Evolutionary conservation across 2,113 vertebrate genomes (phyloP).

Genomic region (Chascanopsetta lugubris): DNA sequence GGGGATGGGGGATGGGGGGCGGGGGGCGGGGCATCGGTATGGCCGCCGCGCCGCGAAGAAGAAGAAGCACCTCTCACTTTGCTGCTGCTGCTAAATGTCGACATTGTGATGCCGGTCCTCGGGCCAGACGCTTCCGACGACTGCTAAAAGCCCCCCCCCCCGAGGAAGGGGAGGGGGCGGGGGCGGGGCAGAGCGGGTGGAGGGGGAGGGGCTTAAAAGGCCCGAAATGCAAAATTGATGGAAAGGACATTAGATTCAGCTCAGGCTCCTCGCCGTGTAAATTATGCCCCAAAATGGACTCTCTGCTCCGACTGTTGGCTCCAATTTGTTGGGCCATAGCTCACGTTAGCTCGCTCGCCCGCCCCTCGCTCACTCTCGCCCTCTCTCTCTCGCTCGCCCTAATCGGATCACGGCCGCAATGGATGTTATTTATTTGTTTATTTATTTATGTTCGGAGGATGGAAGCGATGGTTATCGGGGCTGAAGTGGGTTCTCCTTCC

Average conservation of each 20-base stretch:
- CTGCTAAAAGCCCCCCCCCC: conserved; percentile 76
- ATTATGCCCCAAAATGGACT: conserved; percentile 81
- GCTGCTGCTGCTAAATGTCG: conserved; percentile 57
- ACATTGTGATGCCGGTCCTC: conserved; percentile 70
- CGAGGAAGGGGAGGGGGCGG: no score
- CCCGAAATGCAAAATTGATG: conserved; percentile 78
- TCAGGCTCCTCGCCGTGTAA: conserved; percentile 79
- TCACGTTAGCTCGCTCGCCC: conserved; percentile 70
- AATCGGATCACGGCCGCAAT: conserved; percentile 77
- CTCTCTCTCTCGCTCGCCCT: conserved; percentile 71
- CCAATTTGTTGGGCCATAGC: conserved; percentile 77
- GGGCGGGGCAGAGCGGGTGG: no score
- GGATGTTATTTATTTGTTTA: conserved; percentile 84
- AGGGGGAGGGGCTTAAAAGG: conserved; percentile 37
- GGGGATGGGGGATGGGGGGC: no score
- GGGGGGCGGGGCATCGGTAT: conserved; percentile 49
- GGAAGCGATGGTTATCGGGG: conserved; percentile 76
- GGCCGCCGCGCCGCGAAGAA: no score
- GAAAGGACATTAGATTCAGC: conserved; percentile 79
- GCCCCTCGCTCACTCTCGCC: no score
- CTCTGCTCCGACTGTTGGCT: conserved; percentile 74
- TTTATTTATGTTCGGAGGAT: conserved; percentile 82
- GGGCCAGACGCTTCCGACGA: conserved; percentile 61
- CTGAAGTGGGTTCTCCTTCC: conserved; percentile 71
- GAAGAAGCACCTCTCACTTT: conserved; percentile 65